Percentiles rank a stretch among this genome's conserved stretches.
These are phyloP conservation scores for Urocolius indicus DNA, from an alignment of 2,113 vertebrate genomes.

Conservation along the genomic window DNA sequence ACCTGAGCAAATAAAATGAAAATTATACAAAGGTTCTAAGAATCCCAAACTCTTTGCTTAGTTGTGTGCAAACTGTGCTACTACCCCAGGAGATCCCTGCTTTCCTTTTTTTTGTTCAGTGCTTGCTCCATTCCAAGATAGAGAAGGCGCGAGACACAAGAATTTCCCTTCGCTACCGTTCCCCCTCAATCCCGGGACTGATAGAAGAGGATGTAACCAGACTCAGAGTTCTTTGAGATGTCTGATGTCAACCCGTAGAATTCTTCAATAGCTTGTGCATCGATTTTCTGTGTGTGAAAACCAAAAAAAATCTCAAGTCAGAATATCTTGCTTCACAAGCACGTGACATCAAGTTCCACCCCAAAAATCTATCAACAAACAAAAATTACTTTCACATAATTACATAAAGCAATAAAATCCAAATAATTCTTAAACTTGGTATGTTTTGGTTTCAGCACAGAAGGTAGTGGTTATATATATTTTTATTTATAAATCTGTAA, in stretches of 20 bases:
- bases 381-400: background rate
- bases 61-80: constrained; percentile 80
- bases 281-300: constrained; percentile 80
- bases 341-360: background rate
- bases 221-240: constrained; percentile 88
- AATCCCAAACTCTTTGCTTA: constrained; percentile 72
- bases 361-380: background rate
- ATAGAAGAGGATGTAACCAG: constrained; percentile 89
- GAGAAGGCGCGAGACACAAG: constrained; percentile 67
- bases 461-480: background rate
- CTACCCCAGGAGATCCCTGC: constrained; percentile 73
- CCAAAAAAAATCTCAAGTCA: background rate
- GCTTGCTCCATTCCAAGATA: constrained; percentile 71
- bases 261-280: constrained; percentile 90
- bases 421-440: background rate
- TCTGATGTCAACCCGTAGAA: constrained; percentile 89
- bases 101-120: constrained; percentile 65
- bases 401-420: background rate
- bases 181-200: constrained; percentile 83
- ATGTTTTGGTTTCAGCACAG: background rate
- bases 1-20: constrained; percentile 83
- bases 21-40: constrained; percentile 65
- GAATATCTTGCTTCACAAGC: background rate
- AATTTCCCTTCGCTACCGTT: constrained; percentile 47
- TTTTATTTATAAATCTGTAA: background rate